Conservation (phyloP, 2,797 vertebrate species). For the Agapornis canus region DNA sequence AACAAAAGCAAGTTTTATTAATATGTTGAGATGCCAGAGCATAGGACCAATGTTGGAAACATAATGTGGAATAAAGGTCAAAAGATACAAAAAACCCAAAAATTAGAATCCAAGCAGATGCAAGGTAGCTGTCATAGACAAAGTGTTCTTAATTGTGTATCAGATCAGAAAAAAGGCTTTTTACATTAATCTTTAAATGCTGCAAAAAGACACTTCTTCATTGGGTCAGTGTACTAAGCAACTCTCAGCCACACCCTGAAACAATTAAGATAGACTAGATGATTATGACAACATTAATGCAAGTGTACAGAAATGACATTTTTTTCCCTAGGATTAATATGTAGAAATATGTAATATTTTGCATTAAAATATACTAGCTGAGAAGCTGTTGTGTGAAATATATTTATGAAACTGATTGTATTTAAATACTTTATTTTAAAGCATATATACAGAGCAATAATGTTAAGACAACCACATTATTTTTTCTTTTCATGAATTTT, state of each 20-base stretch:
- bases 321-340: not conserved
- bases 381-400: not conserved
- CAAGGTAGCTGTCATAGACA: not conserved
- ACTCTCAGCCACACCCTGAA: not conserved
- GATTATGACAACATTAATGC: not conserved
- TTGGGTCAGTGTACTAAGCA: not conserved
- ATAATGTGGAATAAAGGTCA: not conserved
- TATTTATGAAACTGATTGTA: not conserved
- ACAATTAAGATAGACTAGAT: not conserved
- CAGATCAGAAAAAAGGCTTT: not conserved
- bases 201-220: not conserved
- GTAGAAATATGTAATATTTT: not conserved
- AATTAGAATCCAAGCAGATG: not conserved
- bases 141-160: not conserved
- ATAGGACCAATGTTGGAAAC: not conserved
- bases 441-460: not conserved
- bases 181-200: not conserved
- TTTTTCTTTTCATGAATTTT: slow-evolving; percentile 46
- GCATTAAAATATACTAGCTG: not conserved
- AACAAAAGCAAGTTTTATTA: not conserved
- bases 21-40: not conserved
- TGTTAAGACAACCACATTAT: not conserved
- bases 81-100: not conserved
- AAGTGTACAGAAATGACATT: not conserved
- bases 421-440: slow-evolving; percentile 11